A percentile compares a stretch with the other conserved stretches of the same genome.
These are phyloP conservation scores for Varanus komodoensis DNA, from an alignment of 2,113 vertebrate genomes.

Conservation along the genomic window DNA sequence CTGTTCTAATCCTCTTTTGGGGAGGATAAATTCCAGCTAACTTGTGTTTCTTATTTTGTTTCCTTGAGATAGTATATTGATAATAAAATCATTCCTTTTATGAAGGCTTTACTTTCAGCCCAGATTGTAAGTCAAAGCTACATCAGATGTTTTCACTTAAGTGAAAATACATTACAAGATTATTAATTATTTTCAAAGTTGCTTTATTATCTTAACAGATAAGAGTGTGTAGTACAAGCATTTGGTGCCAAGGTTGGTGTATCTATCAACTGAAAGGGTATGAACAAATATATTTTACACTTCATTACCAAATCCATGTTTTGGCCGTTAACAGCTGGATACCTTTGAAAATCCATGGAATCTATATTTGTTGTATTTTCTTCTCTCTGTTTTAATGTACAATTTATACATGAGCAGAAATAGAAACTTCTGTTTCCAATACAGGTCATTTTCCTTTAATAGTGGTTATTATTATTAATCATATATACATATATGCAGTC, in stretches of 20 bases:
- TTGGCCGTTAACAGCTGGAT: slow-evolving; percentile 23
- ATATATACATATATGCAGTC: neutral
- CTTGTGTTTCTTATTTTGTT: slow-evolving; percentile 9
- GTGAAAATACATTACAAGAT: slow-evolving; percentile 19
- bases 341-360: slow-evolving; percentile 46
- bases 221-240: neutral
- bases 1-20: neutral
- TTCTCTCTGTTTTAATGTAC: slow-evolving; percentile 44
- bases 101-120: neutral
- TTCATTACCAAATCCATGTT: slow-evolving; percentile 43
- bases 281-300: slow-evolving; percentile 48
- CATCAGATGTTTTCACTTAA: slow-evolving; percentile 9
- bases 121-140: neutral
- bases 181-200: slow-evolving; percentile 15
- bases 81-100: slow-evolving; percentile 2
- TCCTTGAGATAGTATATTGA: neutral
- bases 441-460: slow-evolving; percentile 24
- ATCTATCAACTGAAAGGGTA: slow-evolving; percentile 48
- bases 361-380: slow-evolving; percentile 50
- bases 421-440: slow-evolving; percentile 40
- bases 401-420: slow-evolving; percentile 64
- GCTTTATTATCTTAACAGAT: neutral
- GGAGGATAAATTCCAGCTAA: neutral
- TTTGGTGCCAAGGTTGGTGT: slow-evolving; percentile 29
- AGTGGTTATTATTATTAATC: neutral